Conservation (phyloP, 1,140 invertebrate species). For the Goniozus legneri region DNA sequence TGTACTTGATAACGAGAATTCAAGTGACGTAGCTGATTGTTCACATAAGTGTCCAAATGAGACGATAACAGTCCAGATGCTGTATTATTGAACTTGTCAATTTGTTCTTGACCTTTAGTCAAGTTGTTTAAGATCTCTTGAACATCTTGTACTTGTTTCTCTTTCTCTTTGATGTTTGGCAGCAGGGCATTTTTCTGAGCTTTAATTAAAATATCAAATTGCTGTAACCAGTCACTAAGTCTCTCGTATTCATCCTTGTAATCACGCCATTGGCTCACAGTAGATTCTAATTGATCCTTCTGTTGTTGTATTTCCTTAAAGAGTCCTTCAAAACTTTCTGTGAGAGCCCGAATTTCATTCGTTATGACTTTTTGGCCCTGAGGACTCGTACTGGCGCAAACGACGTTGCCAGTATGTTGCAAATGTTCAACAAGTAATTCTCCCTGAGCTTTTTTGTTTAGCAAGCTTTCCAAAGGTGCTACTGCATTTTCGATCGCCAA, state of each 20-base stretch:
- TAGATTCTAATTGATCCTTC: conserved; percentile 78
- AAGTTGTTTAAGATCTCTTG: conserved; percentile 74
- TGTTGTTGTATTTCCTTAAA: conserved; percentile 84
- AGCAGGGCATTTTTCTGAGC: conserved; percentile 83
- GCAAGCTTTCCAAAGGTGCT: conserved; percentile 76
- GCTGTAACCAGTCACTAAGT: conserved; percentile 89
- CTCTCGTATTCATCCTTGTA: conserved; percentile 92
- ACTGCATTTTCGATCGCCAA: conserved; percentile 84
- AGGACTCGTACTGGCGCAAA: conserved; percentile 75
- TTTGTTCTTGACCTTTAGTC: conserved; percentile 76
- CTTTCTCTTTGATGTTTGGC: conserved; percentile 79
- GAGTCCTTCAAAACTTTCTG: conserved; percentile 78
- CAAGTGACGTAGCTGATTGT: conserved; percentile 85
- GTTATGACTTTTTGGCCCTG: conserved; percentile 76
- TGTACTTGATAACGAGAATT: conserved; percentile 89
- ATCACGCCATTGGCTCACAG: conserved; percentile 79
- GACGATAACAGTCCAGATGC: conserved; percentile 74
- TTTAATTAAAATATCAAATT: conserved; percentile 88
- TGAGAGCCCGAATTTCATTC: conserved; percentile 79
- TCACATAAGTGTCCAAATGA: conserved; percentile 85
- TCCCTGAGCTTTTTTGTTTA: conserved; percentile 89
- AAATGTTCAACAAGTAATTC: conserved; percentile 83
- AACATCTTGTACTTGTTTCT: conserved; percentile 77
- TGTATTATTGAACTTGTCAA: conserved; percentile 78
- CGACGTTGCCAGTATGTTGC: conserved; percentile 80